Evolutionary conservation across 1,140 invertebrate species (phyloP).

Genomic region (Brachionus paranguensis): DNA sequence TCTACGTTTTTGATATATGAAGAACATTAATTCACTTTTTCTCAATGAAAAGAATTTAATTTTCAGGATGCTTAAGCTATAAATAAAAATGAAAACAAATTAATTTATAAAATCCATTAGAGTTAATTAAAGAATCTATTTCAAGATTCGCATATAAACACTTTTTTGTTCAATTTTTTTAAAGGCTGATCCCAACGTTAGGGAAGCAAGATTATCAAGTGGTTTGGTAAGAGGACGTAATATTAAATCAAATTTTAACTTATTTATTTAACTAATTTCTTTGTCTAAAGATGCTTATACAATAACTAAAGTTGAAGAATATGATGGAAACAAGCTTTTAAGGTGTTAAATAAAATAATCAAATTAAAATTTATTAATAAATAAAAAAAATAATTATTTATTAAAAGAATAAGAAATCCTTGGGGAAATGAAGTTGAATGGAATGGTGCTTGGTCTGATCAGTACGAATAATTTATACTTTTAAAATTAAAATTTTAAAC

Average conservation of each 20-base stretch:
- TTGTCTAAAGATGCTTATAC: slow-evolving; percentile 25
- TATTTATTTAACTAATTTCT: neutral
- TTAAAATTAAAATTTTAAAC: no score
- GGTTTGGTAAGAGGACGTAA: slow-evolving; percentile 37
- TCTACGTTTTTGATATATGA: no score
- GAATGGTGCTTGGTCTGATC: slow-evolving; percentile 65
- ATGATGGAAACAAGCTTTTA: neutral
- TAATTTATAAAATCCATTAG: no score
- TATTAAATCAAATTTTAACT: neutral
- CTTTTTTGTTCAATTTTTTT: neutral
- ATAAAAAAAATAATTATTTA: neutral
- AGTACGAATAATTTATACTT: neutral
- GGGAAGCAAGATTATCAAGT: slow-evolving; percentile 30
- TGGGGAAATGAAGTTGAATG: slow-evolving; percentile 97
- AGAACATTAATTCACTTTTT: no score
- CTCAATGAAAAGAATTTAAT: no score
- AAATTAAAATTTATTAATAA: neutral
- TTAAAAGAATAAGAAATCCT: slow-evolving; percentile 64
- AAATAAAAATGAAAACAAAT: no score
- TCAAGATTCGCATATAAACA: no score
- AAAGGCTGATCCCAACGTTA: slow-evolving; percentile 31
- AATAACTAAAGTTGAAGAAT: slow-evolving; percentile 15
- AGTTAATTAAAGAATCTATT: no score
- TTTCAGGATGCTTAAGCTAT: no score
- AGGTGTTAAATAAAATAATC: neutral